Evolutionary conservation across 2,797 vertebrate species (phyloP).

Genomic region (Oryzias dopingdopingensis): DNA sequence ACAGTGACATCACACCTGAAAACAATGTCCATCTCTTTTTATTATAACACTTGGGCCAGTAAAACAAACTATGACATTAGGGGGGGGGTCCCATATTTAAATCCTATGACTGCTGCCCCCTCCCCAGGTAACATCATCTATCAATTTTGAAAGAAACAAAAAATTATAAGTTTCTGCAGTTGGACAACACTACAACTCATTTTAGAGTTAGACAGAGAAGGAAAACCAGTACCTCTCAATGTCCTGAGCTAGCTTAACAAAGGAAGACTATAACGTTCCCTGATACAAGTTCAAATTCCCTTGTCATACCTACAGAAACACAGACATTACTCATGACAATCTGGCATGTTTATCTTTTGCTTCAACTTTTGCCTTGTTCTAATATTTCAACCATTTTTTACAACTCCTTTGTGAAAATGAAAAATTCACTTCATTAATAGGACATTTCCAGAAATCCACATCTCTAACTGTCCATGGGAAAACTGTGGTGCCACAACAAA

Average conservation of each 20-base stretch:
- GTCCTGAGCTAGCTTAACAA: constrained; percentile 77
- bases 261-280: constrained; percentile 77
- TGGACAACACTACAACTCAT: constrained; percentile 48
- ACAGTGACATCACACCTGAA: constrained; percentile 65
- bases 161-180: constrained; percentile 38
- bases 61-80: constrained; percentile 56
- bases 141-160: constrained; percentile 33
- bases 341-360: constrained; percentile 32
- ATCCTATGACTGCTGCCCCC: constrained; percentile 58
- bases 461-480: constrained; percentile 7
- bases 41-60: constrained; percentile 53
- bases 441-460: constrained; percentile 5
- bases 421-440: background rate
- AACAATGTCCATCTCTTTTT: constrained; percentile 37
- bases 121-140: constrained; percentile 19
- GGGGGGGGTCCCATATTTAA: constrained; percentile 28
- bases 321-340: constrained; percentile 44
- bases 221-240: constrained; percentile 57
- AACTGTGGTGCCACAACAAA: background rate
- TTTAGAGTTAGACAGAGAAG: constrained; percentile 41
- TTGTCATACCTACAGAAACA: constrained; percentile 64
- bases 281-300: constrained; percentile 74
- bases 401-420: background rate
- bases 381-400: constrained; percentile 17
- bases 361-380: constrained; percentile 21